phyloP scores from a whole-genome alignment of 2,888 invertebrate species.

The Pyrgus malvae region DNA sequence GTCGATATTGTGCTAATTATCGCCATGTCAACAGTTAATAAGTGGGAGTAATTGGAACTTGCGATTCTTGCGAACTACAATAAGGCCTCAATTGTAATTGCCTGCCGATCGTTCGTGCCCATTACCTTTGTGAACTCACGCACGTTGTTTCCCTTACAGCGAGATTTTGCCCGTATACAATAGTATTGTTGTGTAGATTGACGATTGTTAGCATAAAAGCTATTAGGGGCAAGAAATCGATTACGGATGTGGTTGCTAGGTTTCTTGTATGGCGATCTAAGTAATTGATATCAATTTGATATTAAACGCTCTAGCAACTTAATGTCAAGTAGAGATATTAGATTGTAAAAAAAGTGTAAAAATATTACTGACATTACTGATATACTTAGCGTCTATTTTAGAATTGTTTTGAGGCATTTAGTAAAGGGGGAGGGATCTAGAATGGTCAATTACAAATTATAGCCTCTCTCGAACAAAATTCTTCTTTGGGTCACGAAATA shows the following conservation, averaged over 20 bases:
- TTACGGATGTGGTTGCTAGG: slow-evolving; percentile 16
- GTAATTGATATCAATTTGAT: too few species aligned
- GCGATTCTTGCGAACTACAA: slow-evolving; percentile 31
- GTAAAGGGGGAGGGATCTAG: too few species aligned
- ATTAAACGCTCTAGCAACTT: too few species aligned
- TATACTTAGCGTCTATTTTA: too few species aligned
- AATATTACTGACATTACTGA: too few species aligned
- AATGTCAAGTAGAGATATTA: too few species aligned
- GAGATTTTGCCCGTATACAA: slow-evolving; percentile 17
- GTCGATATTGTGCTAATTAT: slow-evolving; percentile 23
- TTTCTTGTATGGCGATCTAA: neutral
- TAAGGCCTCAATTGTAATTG: slow-evolving; percentile 32
- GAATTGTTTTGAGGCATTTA: too few species aligned
- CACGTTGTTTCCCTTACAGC: slow-evolving; percentile 10
- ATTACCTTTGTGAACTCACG: slow-evolving; percentile 27
- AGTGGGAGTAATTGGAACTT: slow-evolving; percentile 27
- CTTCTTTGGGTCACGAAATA: too few species aligned
- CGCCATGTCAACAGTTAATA: slow-evolving; percentile 20
- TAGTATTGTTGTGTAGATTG: slow-evolving; percentile 18
- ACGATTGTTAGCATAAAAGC: slow-evolving; percentile 21
- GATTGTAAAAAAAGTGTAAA: too few species aligned
- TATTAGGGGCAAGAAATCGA: slow-evolving; percentile 24
- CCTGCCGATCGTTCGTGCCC: slow-evolving; percentile 22
- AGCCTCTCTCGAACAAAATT: too few species aligned
- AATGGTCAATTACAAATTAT: too few species aligned